phyloP scores from a whole-genome alignment of 2,797 vertebrate genomes.

The Molossus molossus region DNA sequence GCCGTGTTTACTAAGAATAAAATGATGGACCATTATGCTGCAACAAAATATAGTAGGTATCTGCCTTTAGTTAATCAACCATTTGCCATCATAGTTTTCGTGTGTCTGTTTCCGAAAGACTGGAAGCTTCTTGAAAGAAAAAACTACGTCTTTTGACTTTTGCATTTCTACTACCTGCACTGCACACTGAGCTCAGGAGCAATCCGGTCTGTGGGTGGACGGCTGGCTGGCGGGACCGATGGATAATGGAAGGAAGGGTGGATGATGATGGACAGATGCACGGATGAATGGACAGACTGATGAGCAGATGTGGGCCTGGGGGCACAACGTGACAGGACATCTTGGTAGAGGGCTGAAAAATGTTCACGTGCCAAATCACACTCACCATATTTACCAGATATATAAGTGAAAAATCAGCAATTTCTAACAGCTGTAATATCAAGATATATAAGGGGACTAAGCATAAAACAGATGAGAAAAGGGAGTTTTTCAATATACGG shows the following conservation, averaged over 20 bases:
- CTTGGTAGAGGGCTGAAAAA: not conserved
- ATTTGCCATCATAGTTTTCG: not conserved
- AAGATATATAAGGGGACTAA: not conserved
- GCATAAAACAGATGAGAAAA: constrained; percentile 12
- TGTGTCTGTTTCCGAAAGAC: not conserved
- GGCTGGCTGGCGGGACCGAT: no score
- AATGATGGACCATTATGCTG: not conserved
- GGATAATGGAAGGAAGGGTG: no score
- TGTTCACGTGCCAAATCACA: not conserved
- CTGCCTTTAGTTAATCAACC: not conserved
- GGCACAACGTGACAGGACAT: not conserved
- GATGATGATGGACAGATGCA: no score
- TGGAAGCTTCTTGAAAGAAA: not conserved
- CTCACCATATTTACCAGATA: not conserved
- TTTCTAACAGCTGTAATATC: not conserved
- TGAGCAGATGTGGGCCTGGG: not conserved
- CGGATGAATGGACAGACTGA: no score
- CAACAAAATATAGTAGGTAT: not conserved
- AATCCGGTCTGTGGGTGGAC: not conserved
- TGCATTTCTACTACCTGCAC: not conserved
- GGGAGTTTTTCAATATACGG: not conserved
- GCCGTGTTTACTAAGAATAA: constrained; percentile 18
- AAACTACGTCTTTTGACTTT: not conserved
- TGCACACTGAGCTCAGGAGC: not conserved
- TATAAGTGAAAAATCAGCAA: not conserved